Percentiles rank a stretch among this genome's conserved stretches.
Conservation (phyloP, 2,797 vertebrate genomes). For the Sebastes matsubarae region DNA sequence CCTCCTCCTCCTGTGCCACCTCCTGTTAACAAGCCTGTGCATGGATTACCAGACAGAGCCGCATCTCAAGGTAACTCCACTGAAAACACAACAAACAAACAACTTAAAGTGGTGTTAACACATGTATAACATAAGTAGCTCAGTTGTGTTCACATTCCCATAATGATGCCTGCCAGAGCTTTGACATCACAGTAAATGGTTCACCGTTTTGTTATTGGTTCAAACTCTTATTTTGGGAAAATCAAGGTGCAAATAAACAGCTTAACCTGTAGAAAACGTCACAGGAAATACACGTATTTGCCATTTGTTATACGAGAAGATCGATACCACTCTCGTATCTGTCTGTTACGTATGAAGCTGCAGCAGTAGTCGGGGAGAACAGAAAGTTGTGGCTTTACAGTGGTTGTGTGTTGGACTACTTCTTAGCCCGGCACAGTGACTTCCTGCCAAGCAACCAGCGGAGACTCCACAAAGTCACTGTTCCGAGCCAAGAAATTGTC, state of each 20-base stretch:
- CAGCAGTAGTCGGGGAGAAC: background rate
- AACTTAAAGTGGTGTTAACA: background rate
- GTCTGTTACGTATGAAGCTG: background rate
- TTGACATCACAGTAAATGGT: background rate
- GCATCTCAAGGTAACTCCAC: slow-evolving; percentile 79
- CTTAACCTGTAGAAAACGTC: background rate
- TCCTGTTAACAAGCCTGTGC: slow-evolving; percentile 62
- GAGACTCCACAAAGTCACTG: too few species aligned
- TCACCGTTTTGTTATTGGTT: background rate
- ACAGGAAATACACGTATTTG: background rate
- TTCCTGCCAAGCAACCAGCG: background rate
- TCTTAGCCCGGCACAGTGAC: background rate
- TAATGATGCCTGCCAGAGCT: background rate
- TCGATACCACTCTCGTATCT: background rate
- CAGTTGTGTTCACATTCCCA: background rate
- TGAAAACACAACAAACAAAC: background rate
- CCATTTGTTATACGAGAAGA: background rate
- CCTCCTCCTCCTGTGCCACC: slow-evolving; percentile 76
- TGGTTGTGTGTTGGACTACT: background rate
- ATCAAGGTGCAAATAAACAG: background rate
- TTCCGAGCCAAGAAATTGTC: background rate
- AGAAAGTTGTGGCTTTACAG: background rate
- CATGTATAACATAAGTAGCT: background rate
- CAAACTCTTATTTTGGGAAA: background rate
- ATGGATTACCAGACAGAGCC: slow-evolving; percentile 76